Base-by-base conservation (phyloP, 2,797 vertebrate genomes). In the Xenops minutus region DNA sequence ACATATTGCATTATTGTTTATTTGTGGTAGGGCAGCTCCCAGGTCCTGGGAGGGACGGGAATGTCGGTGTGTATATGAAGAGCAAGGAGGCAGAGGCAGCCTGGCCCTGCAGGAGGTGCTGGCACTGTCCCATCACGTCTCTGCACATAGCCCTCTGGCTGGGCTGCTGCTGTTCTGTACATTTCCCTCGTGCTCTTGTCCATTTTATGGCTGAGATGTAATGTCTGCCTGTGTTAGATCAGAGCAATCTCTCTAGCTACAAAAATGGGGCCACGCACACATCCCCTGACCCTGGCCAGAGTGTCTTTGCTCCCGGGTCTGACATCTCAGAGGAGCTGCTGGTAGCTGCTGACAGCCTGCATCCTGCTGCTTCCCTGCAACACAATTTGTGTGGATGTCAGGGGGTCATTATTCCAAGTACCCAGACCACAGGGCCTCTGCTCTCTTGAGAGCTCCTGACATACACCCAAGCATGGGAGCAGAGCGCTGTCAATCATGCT, bases 51-150 rank as follows among this genome's bases (percentile, higher is more conserved):
- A 58, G 22, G 52, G 41, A 41, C 1, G 5, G 36, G 54, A n/a
- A 18, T 20, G 23, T 26, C 1, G 0, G 37, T 79, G 44, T 55
- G 52, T 16, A 0, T 17, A 1, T 14, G 64, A 61, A 37, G 61
- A 71, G 44, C n/a, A 44, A 20, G 59, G 39, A 54, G 88, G 59
- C 43, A 48, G 88, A 48, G 61, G 58, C 59, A 87, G 54, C 49
- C 77, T 61, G 66, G 32, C 34, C 27, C 26, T 5, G 1, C 12
- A 14, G 59, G 30, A 69, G 41, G 20, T 1, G 4, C 26, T 69
- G 56, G n/a, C 72, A 58, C 46, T 9, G 54, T 49, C 66, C 74
- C n/a, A 21, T 26, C 41, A 16, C 2, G 3, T 71, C 75, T 34
- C 72, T 74, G 32, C 68, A 21, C 0, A 0, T 39, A 56, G 64